Percentiles rank a stretch among this genome's conserved stretches.
Evolutionary conservation across 2,113 vertebrate genomes (phyloP).

Genomic region (Urocolius indicus): DNA sequence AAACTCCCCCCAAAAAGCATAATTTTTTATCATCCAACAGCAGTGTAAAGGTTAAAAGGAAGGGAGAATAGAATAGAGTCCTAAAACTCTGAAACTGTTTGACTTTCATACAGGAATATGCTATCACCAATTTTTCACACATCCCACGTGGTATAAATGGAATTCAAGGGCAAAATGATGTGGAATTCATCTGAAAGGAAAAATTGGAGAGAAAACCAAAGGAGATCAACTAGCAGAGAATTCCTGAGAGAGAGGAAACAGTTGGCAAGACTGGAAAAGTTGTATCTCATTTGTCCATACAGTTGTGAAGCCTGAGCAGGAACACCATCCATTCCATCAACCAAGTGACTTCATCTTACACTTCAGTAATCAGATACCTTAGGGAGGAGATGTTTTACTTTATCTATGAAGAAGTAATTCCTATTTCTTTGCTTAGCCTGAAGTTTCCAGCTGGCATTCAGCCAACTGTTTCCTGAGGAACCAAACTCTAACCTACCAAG

Average conservation of each 20-base stretch:
- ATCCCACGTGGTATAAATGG: not conserved
- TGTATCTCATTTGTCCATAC: not conserved
- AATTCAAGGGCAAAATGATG: not conserved
- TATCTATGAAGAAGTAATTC: not conserved
- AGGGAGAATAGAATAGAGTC: not conserved
- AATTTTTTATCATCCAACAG: not conserved
- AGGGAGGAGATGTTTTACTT: not conserved
- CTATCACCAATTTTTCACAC: not conserved
- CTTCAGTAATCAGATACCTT: not conserved
- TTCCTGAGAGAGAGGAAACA: not conserved
- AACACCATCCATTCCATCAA: not conserved
- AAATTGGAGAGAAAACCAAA: not conserved
- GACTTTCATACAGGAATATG: not conserved
- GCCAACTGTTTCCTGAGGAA: not conserved
- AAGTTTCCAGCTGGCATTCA: not conserved
- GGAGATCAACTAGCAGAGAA: not conserved
- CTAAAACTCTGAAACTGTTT: not conserved
- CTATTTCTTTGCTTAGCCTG: not conserved
- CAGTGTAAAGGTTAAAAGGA: not conserved
- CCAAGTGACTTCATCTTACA: fast-evolving
- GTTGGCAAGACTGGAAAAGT: not conserved
- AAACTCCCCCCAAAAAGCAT: not conserved
- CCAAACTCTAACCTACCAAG: not conserved
- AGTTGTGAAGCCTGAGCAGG: not conserved
- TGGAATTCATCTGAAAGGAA: not conserved